phyloP scores from a whole-genome alignment of 2,888 invertebrate species.

The Brachylomia viminalis region DNA sequence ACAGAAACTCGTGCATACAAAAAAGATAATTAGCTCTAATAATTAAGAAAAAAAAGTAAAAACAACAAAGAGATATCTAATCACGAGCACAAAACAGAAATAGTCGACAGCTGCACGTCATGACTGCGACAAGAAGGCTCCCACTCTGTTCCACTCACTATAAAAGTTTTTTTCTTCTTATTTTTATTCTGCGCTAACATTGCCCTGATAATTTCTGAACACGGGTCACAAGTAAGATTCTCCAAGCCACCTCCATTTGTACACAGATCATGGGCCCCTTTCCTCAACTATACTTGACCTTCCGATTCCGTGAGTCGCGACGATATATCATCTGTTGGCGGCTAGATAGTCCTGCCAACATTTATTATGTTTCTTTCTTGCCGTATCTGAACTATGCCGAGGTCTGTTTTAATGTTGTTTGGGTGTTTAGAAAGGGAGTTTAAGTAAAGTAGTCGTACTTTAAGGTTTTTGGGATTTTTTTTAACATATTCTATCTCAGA shows the following conservation, averaged over 20 bases:
- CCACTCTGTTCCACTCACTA: too few relatives aligned
- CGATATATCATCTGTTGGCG: constrained; percentile 77
- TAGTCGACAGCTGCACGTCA: too few relatives aligned
- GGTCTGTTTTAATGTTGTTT: constrained; percentile 40
- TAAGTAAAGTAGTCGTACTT: not conserved
- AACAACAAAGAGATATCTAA: too few relatives aligned
- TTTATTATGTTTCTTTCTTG: constrained; percentile 61
- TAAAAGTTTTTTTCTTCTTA: not conserved
- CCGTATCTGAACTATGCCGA: constrained; percentile 47
- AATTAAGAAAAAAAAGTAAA: too few relatives aligned
- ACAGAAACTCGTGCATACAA: too few relatives aligned
- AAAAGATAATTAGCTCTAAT: too few relatives aligned
- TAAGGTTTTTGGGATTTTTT: not conserved
- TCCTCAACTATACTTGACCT: constrained; percentile 78
- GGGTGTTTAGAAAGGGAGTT: constrained; percentile 2
- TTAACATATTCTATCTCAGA: too few relatives aligned
- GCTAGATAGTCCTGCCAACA: constrained; percentile 68
- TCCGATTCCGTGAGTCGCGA: constrained; percentile 76
- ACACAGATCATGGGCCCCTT: constrained; percentile 30
- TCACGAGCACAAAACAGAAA: too few relatives aligned
- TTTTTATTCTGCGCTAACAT: not conserved
- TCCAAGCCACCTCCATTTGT: constrained; percentile 34
- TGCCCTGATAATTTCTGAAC: not conserved
- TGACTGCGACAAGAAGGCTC: too few relatives aligned
- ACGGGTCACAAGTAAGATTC: not conserved